A percentile compares a stretch with the other conserved stretches of the same genome.
These are phyloP conservation scores for Phylloscopus whistleri DNA, from an alignment of 2,113 vertebrate genomes.

Conservation along the genomic window DNA sequence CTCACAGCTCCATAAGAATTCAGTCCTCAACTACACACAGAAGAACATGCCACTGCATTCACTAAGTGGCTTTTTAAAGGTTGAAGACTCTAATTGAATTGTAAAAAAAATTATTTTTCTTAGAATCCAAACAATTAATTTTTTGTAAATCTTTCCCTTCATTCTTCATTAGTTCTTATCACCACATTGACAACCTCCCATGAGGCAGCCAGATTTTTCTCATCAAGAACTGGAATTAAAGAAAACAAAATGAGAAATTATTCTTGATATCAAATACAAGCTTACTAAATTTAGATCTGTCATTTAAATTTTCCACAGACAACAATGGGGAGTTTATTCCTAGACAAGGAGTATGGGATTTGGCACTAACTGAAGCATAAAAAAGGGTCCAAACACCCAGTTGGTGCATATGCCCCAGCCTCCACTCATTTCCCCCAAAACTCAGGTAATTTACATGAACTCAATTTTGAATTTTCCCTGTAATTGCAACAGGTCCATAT, in stretches of 20 bases:
- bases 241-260: background rate
- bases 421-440: background rate
- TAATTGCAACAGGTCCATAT: background rate
- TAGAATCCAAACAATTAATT: background rate
- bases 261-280: background rate
- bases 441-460: background rate
- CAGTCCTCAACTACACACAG: background rate
- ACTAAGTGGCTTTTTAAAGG: background rate
- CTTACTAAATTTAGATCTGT: background rate
- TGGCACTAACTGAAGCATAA: background rate
- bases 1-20: background rate
- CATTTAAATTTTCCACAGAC: background rate
- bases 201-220: background rate
- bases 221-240: background rate
- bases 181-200: background rate
- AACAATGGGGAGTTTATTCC: background rate
- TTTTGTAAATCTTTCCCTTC: background rate
- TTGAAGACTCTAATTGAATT: background rate
- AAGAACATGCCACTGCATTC: background rate
- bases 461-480: background rate
- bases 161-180: background rate
- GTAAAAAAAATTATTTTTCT: background rate
- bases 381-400: background rate
- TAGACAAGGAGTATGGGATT: background rate
- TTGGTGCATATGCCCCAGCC: background rate